Percentiles rank a stretch among this genome's conserved stretches.
Evolutionary conservation across 2,113 vertebrate genomes (phyloP).

Genomic region (Erinaceus europaeus): DNA sequence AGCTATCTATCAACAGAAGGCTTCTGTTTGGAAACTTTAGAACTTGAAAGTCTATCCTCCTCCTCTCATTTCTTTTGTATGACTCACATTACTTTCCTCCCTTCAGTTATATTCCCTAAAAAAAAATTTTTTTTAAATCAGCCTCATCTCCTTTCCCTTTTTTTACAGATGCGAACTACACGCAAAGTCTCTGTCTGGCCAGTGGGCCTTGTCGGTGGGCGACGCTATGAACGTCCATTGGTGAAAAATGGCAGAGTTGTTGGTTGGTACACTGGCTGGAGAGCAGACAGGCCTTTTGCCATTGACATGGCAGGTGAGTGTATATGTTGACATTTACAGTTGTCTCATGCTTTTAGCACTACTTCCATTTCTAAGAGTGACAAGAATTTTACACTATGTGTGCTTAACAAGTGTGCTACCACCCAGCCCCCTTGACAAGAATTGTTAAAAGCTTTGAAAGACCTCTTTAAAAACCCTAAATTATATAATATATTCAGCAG

Average conservation of each 20-base stretch:
- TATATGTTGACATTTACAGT: background rate
- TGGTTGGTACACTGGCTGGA: conserved; percentile 99
- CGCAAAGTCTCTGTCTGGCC: conserved; percentile 96
- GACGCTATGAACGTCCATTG: conserved; percentile 93
- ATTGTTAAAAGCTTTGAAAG: background rate
- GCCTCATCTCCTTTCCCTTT: conserved; percentile 16
- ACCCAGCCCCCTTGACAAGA: too few species aligned
- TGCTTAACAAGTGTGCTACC: too few species aligned
- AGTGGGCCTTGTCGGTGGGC: conserved; percentile 95
- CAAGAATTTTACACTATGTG: too few species aligned
- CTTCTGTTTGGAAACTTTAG: background rate
- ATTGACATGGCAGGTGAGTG: conserved; percentile 97
- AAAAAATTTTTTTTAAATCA: too few species aligned
- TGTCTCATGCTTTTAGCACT: rapidly evolving
- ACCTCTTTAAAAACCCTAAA: background rate
- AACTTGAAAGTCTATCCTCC: background rate
- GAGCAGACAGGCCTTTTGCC: conserved; percentile 95
- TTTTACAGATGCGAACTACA: conserved; percentile 93
- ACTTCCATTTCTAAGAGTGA: rapidly evolving
- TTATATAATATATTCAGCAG: background rate
- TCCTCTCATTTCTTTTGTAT: rapidly evolving
- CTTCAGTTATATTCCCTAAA: background rate
- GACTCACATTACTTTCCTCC: background rate
- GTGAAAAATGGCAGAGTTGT: conserved; percentile 95
- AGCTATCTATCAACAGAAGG: too few species aligned